Conservation (phyloP, 1,140 invertebrate genomes). For the Anoplophora glabripennis region DNA sequence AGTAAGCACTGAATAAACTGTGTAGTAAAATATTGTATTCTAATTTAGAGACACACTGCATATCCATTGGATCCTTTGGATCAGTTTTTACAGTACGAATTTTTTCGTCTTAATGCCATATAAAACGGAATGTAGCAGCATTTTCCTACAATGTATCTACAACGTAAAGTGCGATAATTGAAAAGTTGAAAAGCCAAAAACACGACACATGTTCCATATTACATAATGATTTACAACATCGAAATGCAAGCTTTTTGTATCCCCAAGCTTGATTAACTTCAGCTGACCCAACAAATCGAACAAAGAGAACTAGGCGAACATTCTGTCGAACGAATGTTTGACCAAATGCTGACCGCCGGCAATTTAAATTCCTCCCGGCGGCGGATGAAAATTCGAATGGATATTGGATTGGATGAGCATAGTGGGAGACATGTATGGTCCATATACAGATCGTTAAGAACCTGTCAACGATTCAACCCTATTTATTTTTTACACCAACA, state of each 20-base stretch:
- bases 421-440: conserved; percentile 13
- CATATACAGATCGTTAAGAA: conserved; percentile 3
- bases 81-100: no score
- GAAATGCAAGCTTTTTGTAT: conserved; percentile 26
- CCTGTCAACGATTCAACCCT: conserved; percentile 6
- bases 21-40: no score
- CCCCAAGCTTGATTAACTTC: conserved; percentile 34
- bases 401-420: conserved; percentile 35
- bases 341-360: conserved; percentile 35
- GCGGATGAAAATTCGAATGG: conserved; percentile 36
- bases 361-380: conserved; percentile 37
- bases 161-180: conserved; percentile 12
- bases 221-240: conserved; percentile 35
- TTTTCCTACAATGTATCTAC: conserved; percentile 11
- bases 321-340: conserved; percentile 34
- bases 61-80: no score
- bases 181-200: conserved; percentile 22
- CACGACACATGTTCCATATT: conserved; percentile 23
- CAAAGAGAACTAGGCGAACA: conserved; percentile 29
- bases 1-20: no score
- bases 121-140: no score
- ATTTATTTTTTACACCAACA: conserved; percentile 6
- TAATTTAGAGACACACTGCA: no score
- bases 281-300: conserved; percentile 36
- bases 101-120: no score